Conservation (phyloP, 2,797 vertebrate genomes). For the Mallotus villosus region DNA sequence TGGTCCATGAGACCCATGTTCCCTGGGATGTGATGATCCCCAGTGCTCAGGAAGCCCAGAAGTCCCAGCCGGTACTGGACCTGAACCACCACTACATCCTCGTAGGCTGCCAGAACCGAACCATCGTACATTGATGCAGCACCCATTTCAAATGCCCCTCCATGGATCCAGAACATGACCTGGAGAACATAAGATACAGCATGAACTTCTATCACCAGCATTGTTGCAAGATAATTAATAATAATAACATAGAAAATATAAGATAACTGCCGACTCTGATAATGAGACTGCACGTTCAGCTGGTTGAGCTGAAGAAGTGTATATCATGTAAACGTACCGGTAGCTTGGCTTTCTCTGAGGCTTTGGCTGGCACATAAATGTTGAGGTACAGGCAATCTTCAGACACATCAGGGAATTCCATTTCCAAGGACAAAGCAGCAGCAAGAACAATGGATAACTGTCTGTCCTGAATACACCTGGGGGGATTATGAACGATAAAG, state of each 20-base stretch:
- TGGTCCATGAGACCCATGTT: constrained; percentile 77
- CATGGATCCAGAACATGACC: constrained; percentile 68
- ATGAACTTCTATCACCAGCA: too few species aligned
- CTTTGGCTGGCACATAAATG: constrained; percentile 38
- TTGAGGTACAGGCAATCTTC: constrained; percentile 48
- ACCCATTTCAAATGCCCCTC: constrained; percentile 37
- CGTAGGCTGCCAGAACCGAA: constrained; percentile 57
- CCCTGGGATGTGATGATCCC: constrained; percentile 68
- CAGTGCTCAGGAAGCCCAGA: constrained; percentile 75
- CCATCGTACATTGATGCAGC: constrained; percentile 56
- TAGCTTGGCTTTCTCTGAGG: constrained; percentile 18
- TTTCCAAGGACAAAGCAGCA: constrained; percentile 30
- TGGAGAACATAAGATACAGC: constrained; percentile 19
- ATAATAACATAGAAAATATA: too few species aligned
- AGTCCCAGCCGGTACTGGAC: constrained; percentile 72
- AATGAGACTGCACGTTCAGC: too few species aligned
- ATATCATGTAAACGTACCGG: constrained; percentile 26
- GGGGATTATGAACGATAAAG: neutral
- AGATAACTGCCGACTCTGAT: too few species aligned
- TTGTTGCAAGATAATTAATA: too few species aligned
- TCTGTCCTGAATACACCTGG: constrained; percentile 35
- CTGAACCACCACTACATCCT: constrained; percentile 63
- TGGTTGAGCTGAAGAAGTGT: too few species aligned
- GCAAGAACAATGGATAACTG: neutral
- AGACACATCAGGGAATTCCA: constrained; percentile 35